These are phyloP conservation scores for Dicentrarchus labrax DNA, from an alignment of 2,113 vertebrate genomes.

Conservation along the genomic window DNA sequence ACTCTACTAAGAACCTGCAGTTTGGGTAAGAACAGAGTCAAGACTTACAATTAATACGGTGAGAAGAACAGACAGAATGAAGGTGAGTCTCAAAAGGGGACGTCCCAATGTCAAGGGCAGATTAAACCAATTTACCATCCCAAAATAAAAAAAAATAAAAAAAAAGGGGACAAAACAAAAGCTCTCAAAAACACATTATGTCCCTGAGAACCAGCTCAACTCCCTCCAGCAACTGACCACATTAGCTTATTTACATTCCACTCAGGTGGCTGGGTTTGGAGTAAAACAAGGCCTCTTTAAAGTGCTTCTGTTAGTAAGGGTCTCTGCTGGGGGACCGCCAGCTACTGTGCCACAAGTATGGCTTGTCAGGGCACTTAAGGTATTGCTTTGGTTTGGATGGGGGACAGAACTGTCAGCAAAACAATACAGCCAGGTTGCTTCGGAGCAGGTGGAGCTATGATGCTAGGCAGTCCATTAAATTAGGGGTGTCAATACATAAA, in stretches of 20 bases:
- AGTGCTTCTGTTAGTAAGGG: conserved; percentile 61
- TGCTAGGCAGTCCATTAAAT: background rate
- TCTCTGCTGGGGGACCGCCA: conserved; percentile 38
- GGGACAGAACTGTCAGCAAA: background rate
- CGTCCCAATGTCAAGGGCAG: conserved; percentile 4
- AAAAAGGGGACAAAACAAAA: conserved; percentile 29
- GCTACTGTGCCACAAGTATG: conserved; percentile 35
- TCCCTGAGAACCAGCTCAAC: conserved; percentile 72
- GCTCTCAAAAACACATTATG: conserved; percentile 54
- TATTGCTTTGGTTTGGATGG: conserved; percentile 53
- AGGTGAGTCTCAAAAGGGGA: background rate
- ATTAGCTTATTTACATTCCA: conserved; percentile 36
- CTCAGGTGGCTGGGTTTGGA: conserved; percentile 42
- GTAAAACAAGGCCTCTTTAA: conserved; percentile 59
- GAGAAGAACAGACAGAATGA: background rate
- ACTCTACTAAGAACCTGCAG: background rate
- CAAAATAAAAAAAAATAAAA: background rate
- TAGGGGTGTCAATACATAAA: background rate
- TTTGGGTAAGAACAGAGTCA: background rate
- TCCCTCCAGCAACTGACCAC: conserved; percentile 32
- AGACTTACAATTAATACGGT: background rate
- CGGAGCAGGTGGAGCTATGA: background rate
- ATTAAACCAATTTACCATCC: conserved; percentile 14
- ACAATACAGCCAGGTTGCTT: background rate
- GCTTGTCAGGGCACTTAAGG: conserved; percentile 60